Conservation (phyloP, 2,113 vertebrate genomes). For the Nipponia nippon region DNA sequence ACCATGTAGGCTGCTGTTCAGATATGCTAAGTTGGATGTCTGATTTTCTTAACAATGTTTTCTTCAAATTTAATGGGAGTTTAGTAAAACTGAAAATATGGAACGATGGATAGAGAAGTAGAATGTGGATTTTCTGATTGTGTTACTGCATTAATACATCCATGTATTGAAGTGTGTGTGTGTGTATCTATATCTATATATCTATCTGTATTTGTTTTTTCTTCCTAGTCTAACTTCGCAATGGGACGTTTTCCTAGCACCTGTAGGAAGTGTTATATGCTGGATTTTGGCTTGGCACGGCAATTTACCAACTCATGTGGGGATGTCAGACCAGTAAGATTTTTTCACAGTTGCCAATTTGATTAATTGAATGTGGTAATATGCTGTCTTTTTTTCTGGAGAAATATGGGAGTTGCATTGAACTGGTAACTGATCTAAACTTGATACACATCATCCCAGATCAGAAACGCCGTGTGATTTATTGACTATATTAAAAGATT, state of each 20-base stretch:
- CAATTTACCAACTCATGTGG: conserved; percentile 98
- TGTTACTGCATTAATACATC: not conserved
- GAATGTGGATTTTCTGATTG: not conserved
- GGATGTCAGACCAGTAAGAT: conserved; percentile 96
- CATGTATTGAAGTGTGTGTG: not conserved
- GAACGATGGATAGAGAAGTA: not conserved
- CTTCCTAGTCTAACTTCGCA: conserved; percentile 93
- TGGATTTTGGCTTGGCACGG: conserved; percentile 97
- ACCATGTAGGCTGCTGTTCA: not conserved
- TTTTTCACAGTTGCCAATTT: not conserved
- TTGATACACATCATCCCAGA: not conserved
- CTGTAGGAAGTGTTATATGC: conserved; percentile 96
- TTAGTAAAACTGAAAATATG: not conserved
- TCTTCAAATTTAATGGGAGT: not conserved
- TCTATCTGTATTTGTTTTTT: conserved; percentile 30
- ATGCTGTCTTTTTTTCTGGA: not conserved
- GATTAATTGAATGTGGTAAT: not conserved
- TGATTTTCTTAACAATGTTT: not conserved
- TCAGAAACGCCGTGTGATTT: not conserved
- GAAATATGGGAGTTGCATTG: not conserved
- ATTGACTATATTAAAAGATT: not conserved
- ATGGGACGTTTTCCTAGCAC: conserved; percentile 98
- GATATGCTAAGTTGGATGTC: not conserved
- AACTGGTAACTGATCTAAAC: not conserved
- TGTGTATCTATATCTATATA: not conserved